Evolutionary conservation across 2,113 vertebrate genomes (phyloP), one percentile per base, ranked within the genome.

Genomic region (Muntiacus muntjak): DNA sequence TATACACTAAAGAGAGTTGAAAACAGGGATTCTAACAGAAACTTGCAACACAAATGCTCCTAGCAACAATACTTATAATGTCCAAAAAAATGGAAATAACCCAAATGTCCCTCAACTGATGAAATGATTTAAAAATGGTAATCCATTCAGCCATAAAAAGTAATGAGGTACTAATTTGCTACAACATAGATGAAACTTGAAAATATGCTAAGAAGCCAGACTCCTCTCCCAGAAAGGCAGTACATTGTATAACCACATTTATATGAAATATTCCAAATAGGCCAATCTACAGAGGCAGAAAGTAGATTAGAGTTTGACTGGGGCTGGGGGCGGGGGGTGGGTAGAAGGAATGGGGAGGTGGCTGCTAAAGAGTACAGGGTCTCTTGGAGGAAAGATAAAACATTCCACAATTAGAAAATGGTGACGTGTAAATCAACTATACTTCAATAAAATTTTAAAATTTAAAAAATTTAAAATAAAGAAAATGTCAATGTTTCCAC

Each of bases 21-120:
- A 95, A 96, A 90, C 26, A 95, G 47, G 60, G 16, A 33, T 57
- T 81, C n/a, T 88, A 81, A 93, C 54, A 79, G 47, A 96, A 95
- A 85, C 15, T 9, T 55, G 3, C 47, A 71, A 52, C 54, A 50
- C 62, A 93, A 36, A 30, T 40, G 28, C 45, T 71, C 25, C 62
- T 19, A 84, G 64, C 21, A 87, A 43, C 45, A 58, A 55, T 88
- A 60, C 43, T 79, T 74, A 43, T 50, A 86, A 57, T 76, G 85
- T 50, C 6, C 5, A 76, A 74, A 79, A 67, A 94, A 71, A 43
- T 47, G 58, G 50, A 89, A 94, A 89, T 52, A 94, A 87, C 26
- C 52, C 76, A 94, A 95, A 91, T 89, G 8, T 79, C 47, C 6
- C 55, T 85, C 54, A 94, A 50, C 8, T 64, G 54, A 84, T 84